Evolutionary conservation across 1,140 invertebrate genomes (phyloP), one percentile per base, ranked within the genome.

Genomic region (Aphelinus certus): DNA sequence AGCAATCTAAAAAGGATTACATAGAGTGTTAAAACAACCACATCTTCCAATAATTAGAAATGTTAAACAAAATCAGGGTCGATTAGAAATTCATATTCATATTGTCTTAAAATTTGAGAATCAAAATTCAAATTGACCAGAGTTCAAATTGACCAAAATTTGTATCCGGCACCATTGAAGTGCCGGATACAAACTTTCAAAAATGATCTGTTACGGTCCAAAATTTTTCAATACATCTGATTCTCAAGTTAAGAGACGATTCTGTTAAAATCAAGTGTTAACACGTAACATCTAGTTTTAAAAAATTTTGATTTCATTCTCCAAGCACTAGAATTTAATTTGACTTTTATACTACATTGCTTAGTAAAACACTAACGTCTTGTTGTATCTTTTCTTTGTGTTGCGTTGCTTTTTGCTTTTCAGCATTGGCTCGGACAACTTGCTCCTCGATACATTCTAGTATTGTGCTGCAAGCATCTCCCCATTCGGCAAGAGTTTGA

Each of bases 391-490:
- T 90, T 71, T 95, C 92, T 82, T 95, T 95, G 77, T 96, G 93
- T 80, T 92, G 91, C 9, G 94, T 91, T 48, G 94, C 92, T 78
- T 91, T 91, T 74, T 95, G 93, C 83, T 98, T 98, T 76, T 95
- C 93, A 48, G 88, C 81, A 86, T 98, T 98, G 1, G 97, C 97
- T 77, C 93, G 88, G 62, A 92, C 90, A 79, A 98, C 96, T 89
- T 98, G 96, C 65, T 91, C 90, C 82, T 98, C 96, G 26, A 99
- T 95, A 79, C 95, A 96, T 53, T 90, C 91, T 58, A 98, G 89
- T 46, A 98, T 95, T 46, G 92, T 91, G 81, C 98, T 95, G 86
- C 97, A 99, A 3, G 95, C 94, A 77, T 95, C 92, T 84, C 96
- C 96, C 96, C 96, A 98, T 77, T 94, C 93, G 75, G 94, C 92